Evolutionary conservation across 2,888 invertebrate species (phyloP).

Genomic region (Trypoxylon attenuatum): DNA sequence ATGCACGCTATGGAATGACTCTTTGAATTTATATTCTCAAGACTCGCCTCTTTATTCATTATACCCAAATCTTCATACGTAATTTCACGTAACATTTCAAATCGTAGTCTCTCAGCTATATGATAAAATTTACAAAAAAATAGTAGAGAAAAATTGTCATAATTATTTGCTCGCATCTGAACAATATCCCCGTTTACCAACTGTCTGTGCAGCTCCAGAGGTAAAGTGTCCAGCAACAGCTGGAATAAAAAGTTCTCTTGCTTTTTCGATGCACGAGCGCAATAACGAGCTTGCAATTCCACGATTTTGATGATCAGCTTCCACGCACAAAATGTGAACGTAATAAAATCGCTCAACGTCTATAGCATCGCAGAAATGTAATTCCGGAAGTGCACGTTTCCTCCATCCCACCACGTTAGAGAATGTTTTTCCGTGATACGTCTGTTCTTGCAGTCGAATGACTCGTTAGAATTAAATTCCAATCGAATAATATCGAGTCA

Average conservation of each 20-base stretch:
- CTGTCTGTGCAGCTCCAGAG: constrained; percentile 40
- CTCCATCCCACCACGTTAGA: constrained; percentile 22
- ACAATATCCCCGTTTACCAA: constrained; percentile 40
- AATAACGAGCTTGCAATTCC: constrained; percentile 56
- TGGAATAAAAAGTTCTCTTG: constrained; percentile 8
- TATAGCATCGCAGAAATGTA: constrained; percentile 16
- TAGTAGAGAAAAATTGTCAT: no score
- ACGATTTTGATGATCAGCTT: constrained; percentile 21
- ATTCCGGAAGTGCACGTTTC: constrained; percentile 10
- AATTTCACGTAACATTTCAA: constrained; percentile 35
- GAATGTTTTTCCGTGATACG: constrained; percentile 24
- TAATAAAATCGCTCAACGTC: constrained; percentile 25
- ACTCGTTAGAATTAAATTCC: no score
- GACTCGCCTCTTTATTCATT: no score
- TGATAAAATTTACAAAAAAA: constrained; percentile 8
- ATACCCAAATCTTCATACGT: constrained; percentile 36
- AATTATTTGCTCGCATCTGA: neutral
- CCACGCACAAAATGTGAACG: constrained; percentile 49
- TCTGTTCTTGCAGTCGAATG: neutral
- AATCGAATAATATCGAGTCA: no score
- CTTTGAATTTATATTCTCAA: neutral
- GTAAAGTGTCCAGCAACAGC: constrained; percentile 52
- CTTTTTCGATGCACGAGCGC: constrained; percentile 46
- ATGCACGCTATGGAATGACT: constrained; percentile 20
- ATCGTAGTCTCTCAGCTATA: constrained; percentile 39